phyloP scores from a whole-genome alignment of 2,797 vertebrate species.

The Phrynocephalus forsythii region DNA sequence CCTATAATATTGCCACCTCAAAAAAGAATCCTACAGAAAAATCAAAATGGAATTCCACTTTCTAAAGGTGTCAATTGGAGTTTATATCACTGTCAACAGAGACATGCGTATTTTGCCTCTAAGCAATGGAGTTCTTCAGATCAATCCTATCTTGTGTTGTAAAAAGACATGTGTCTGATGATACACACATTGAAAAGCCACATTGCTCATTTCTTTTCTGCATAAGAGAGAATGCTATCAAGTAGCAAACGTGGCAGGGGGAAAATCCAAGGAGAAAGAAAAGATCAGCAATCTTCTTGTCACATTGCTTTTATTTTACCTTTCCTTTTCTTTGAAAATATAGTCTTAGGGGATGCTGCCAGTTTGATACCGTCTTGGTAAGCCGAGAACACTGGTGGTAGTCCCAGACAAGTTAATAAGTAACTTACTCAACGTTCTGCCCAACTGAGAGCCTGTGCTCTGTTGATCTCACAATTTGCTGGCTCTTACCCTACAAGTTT shows the following conservation, averaged over 20 bases:
- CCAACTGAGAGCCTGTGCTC: not conserved
- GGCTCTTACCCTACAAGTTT: not conserved
- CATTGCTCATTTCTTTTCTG: constrained; percentile 8
- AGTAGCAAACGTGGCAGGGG: not conserved
- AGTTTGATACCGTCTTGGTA: not conserved
- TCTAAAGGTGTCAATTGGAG: constrained; percentile 1
- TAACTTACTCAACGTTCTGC: not conserved
- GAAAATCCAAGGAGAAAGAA: constrained; percentile 2
- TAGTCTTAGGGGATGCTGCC: not conserved
- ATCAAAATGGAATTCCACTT: constrained; percentile 4
- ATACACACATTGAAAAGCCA: constrained; percentile 12
- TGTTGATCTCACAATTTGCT: not conserved
- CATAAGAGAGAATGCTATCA: not conserved
- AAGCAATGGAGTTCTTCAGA: not conserved
- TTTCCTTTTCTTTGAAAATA: not conserved
- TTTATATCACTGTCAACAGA: not conserved
- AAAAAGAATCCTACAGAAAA: not conserved
- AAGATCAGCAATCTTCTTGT: not conserved
- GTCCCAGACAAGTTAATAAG: not conserved
- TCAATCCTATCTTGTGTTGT: not conserved
- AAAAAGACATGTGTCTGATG: not conserved
- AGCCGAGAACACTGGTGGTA: not conserved
- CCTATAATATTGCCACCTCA: not conserved
- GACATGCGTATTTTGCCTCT: constrained; percentile 1
- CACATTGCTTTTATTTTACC: not conserved